These are phyloP conservation scores for Echinops telfairi DNA, from an alignment of 2,113 vertebrate species.

Conservation along the genomic window DNA sequence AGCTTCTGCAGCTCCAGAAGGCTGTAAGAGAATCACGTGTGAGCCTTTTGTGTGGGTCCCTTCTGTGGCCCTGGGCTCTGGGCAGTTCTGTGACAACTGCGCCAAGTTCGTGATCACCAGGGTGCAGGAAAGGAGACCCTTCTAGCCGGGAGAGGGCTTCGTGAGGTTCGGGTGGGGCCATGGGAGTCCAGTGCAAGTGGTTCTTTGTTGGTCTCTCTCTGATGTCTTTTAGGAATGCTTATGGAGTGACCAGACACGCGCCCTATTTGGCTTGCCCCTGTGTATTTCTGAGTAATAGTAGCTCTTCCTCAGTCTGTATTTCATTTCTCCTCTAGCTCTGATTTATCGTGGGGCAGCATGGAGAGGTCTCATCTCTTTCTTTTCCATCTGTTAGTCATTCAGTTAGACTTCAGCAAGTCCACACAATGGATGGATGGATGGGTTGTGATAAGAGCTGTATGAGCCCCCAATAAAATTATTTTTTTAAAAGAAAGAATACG, in stretches of 20 bases:
- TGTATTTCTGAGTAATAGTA: slow-evolving; percentile 46
- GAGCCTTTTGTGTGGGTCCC: background rate
- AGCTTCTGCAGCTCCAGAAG: background rate
- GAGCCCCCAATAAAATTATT: too few relatives aligned
- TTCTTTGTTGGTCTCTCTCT: slow-evolving; percentile 39
- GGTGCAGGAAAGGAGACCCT: too few relatives aligned
- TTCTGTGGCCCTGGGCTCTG: background rate
- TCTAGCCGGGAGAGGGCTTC: background rate
- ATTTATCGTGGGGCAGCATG: slow-evolving; percentile 27
- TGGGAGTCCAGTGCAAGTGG: background rate
- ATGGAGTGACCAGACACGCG: slow-evolving; percentile 1
- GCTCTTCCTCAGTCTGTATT: slow-evolving; percentile 58
- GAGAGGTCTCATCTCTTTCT: slow-evolving; percentile 37
- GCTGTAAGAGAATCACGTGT: background rate
- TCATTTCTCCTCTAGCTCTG: slow-evolving; percentile 27
- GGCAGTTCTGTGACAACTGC: background rate
- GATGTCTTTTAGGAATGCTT: slow-evolving; percentile 44
- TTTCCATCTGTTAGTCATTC: slow-evolving; percentile 33
- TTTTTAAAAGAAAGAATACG: background rate
- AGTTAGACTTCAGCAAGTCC: slow-evolving; percentile 14
- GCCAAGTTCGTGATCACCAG: background rate
- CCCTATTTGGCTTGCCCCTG: slow-evolving; percentile 51
- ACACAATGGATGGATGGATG: background rate
- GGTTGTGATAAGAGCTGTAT: background rate
- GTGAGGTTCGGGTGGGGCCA: background rate